Conservation (phyloP, 92 coral and sea anemone species). For the Nematostella vectensis region DNA sequence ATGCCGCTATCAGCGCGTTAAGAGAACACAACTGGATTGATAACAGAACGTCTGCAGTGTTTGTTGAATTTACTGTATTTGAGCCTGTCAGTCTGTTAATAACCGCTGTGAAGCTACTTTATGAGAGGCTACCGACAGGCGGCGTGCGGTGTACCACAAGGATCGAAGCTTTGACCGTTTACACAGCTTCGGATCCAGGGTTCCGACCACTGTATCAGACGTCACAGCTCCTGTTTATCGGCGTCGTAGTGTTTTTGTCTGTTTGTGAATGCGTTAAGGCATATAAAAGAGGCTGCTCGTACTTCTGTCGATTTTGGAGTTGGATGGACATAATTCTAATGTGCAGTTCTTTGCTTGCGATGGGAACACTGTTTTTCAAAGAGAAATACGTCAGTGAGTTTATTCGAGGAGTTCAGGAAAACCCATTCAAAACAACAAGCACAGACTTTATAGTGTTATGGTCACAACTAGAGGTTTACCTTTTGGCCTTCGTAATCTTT, state of each 20-base stretch:
- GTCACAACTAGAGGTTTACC: constrained; percentile 47
- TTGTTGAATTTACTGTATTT: constrained; percentile 71
- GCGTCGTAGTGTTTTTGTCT: constrained; percentile 34
- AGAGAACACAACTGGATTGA: constrained; percentile 63
- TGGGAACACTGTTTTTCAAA: constrained; percentile 52
- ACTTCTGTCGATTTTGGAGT: constrained; percentile 57
- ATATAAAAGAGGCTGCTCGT: constrained; percentile 35
- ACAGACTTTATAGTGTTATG: constrained; percentile 50
- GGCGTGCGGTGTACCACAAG: constrained; percentile 30
- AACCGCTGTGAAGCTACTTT: constrained; percentile 45
- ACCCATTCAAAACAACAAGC: constrained; percentile 61
- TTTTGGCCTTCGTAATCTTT: constrained; percentile 51
- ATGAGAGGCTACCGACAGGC: constrained; percentile 63
- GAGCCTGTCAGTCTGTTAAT: constrained; percentile 58
- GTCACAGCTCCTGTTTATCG: constrained; percentile 38
- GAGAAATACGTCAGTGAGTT: constrained; percentile 48
- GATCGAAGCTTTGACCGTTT: constrained; percentile 41
- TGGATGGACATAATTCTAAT: constrained; percentile 66
- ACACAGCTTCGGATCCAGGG: constrained; percentile 39
- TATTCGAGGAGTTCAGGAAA: constrained; percentile 48
- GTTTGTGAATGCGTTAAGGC: constrained; percentile 44
- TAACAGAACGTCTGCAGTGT: constrained; percentile 59
- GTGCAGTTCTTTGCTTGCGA: constrained; percentile 22
- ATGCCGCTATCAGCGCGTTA: constrained; percentile 23
- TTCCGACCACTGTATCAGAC: constrained; percentile 34